Percentiles rank a stretch among this genome's conserved stretches.
phyloP scores from a whole-genome alignment of 2,797 vertebrate genomes.

The Gobionotothen gibberifrons region DNA sequence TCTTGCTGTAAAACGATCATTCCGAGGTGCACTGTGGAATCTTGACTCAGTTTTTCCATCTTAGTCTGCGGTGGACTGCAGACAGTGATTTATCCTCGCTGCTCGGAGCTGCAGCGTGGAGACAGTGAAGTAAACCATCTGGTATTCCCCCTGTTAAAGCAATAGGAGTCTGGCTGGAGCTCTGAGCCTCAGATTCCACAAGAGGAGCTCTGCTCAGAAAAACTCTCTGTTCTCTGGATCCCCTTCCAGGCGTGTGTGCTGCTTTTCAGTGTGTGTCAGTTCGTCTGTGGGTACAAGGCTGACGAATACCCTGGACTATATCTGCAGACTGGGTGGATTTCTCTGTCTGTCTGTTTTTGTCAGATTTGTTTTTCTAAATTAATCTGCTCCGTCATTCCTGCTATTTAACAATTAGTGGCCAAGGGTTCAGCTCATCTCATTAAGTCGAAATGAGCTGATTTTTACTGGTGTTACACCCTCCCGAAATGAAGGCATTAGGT shows the following conservation, averaged over 20 bases:
- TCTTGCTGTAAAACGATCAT: constrained; percentile 62
- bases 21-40: constrained; percentile 63
- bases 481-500: constrained; percentile 16
- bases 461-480: no score
- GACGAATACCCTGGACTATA: constrained; percentile 7
- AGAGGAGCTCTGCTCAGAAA: constrained; percentile 47
- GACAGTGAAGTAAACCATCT: constrained; percentile 83
- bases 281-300: constrained; percentile 7
- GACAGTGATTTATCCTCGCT: constrained; percentile 78
- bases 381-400: constrained; percentile 22
- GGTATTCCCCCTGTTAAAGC: constrained; percentile 79
- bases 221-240: constrained; percentile 48
- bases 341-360: background rate
- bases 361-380: constrained; percentile 13
- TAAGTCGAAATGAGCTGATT: background rate
- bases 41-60: constrained; percentile 82
- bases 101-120: constrained; percentile 67
- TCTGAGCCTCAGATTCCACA: constrained; percentile 39
- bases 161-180: constrained; percentile 62
- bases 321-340: constrained; percentile 18
- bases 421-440: constrained; percentile 8
- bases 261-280: background rate
- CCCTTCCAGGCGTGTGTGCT: constrained; percentile 45
- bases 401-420: constrained; percentile 12
- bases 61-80: constrained; percentile 66